These are phyloP conservation scores for Spatulosminthurus flaviceps DNA, from an alignment of 2,888 invertebrate species.

Conservation along the genomic window DNA sequence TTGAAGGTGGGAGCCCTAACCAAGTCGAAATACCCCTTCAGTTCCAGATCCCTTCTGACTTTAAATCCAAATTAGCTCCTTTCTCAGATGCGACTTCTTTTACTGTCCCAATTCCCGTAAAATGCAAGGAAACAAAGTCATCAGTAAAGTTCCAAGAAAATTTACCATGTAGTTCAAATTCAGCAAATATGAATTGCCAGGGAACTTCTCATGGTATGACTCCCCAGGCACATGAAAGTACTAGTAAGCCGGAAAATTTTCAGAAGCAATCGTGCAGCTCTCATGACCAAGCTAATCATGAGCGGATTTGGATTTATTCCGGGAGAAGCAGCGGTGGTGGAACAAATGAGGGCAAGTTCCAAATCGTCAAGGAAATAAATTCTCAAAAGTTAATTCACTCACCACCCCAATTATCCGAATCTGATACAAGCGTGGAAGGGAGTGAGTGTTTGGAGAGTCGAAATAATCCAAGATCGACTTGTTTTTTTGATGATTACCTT, in stretches of 20 bases:
- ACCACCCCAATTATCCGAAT: neutral
- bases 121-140: neutral
- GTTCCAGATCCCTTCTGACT: neutral
- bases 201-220: too few species aligned
- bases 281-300: neutral
- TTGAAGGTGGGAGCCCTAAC: neutral
- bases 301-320: neutral
- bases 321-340: too few species aligned
- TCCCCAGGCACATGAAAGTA: too few species aligned
- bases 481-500: conserved; percentile 20
- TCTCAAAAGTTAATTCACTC: neutral
- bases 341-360: neutral
- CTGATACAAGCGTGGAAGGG: neutral
- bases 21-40: neutral
- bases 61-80: neutral
- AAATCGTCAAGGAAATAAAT: neutral
- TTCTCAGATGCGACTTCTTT: neutral
- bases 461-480: neutral
- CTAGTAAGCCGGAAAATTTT: too few species aligned
- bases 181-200: too few species aligned
- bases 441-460: conserved; percentile 11
- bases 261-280: too few species aligned
- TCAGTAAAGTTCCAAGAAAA: neutral
- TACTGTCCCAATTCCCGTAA: conserved; percentile 1
- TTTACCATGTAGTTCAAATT: neutral